Evolutionary conservation across 2,797 vertebrate genomes (phyloP).

Genomic region (Sebastiscus albofasciatus): DNA sequence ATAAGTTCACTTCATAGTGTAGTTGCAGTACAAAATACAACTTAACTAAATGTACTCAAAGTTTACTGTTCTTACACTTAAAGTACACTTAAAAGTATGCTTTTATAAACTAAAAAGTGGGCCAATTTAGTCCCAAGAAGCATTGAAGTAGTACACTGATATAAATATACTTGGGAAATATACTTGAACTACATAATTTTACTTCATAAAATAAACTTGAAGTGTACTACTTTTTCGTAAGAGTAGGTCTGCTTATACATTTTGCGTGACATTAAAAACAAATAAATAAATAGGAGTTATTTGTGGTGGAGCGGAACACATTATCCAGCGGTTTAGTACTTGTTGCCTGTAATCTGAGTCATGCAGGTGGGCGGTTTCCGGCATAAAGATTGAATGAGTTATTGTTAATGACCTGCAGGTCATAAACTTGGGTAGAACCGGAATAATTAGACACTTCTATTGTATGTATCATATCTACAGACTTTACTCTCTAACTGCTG

Average conservation of each 20-base stretch:
- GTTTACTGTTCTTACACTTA: too few relatives aligned
- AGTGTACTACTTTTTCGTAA: too few relatives aligned
- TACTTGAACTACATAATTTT: too few relatives aligned
- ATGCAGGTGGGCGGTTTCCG: neutral
- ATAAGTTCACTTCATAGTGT: too few relatives aligned
- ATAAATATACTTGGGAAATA: too few relatives aligned
- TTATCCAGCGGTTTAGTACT: neutral
- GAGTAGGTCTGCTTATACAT: neutral
- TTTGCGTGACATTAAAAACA: neutral
- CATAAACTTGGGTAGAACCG: neutral
- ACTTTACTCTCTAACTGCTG: neutral
- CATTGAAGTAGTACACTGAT: too few relatives aligned
- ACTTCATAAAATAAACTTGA: accelerated
- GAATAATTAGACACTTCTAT: neutral
- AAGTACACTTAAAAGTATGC: too few relatives aligned
- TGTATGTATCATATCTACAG: neutral
- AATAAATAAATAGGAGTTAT: neutral
- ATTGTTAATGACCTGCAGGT: neutral
- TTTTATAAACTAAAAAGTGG: too few relatives aligned
- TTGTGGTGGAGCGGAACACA: neutral
- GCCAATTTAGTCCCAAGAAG: too few relatives aligned
- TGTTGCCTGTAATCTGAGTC: neutral
- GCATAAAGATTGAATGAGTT: neutral
- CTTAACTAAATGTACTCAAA: too few relatives aligned
- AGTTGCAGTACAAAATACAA: too few relatives aligned